These are phyloP conservation scores for Drosophila parthenogenetica DNA, from an alignment of 2,888 invertebrate genomes.

Conservation along the genomic window DNA sequence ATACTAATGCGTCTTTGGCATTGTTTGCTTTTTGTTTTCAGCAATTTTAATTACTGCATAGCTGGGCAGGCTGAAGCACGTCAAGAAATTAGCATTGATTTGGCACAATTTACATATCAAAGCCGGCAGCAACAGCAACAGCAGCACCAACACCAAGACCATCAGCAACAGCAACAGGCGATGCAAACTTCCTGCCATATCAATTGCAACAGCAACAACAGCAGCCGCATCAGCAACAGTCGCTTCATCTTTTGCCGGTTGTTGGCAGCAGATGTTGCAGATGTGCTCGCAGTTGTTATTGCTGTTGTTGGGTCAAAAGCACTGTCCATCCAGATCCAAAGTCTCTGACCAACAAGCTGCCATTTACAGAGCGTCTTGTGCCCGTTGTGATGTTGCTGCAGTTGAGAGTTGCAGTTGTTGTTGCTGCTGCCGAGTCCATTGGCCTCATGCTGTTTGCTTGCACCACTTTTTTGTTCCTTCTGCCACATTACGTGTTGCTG, in stretches of 20 bases:
- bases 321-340: constrained; percentile 28
- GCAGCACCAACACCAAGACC: constrained; percentile 35
- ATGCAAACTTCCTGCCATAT: too few species aligned
- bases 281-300: constrained; percentile 25
- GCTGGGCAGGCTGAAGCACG: constrained; percentile 33
- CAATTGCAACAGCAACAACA: constrained; percentile 27
- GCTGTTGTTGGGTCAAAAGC: constrained; percentile 74
- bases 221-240: constrained; percentile 28
- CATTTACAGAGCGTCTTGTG: constrained; percentile 65
- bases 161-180: constrained; percentile 28
- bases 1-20: constrained; percentile 73
- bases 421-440: constrained; percentile 66
- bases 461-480: constrained; percentile 70
- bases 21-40: constrained; percentile 38
- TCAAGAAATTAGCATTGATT: constrained; percentile 69
- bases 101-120: constrained; percentile 79
- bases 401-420: constrained; percentile 12
- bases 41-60: constrained; percentile 71
- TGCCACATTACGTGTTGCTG: constrained; percentile 69
- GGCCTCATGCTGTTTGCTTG: constrained; percentile 80
- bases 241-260: constrained; percentile 55
- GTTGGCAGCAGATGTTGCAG: constrained; percentile 53
- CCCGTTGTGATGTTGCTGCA: constrained; percentile 40
- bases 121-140: constrained; percentile 44
- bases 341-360: constrained; percentile 57